Evolutionary conservation across 2,113 vertebrate species (phyloP), one percentile per base, ranked within the genome.

Genomic region (Protomyctophum bolini): DNA sequence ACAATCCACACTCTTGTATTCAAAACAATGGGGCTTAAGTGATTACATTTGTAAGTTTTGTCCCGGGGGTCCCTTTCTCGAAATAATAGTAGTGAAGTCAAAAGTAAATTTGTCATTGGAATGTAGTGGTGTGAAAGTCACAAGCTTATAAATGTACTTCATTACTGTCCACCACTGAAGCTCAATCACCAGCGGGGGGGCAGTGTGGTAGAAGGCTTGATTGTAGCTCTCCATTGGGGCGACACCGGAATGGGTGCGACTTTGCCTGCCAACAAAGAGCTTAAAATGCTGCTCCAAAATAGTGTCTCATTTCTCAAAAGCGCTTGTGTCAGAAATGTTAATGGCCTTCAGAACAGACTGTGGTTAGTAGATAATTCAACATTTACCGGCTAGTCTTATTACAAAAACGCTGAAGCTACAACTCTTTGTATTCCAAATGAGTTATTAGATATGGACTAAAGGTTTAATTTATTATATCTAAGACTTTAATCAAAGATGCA

Each of bases 261-360:
- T 70, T 68, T 10, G 66, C 63, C 72, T 65, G 75, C 76, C 58
- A 21, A 71, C 63, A 1, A 21, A 21, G 4, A 11, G 9, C 8
- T 68, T 65, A 46, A 75, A 82, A 86, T 41, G 80, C 84, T 78
- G 83, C 84, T 88, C 73, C 75, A 73, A 86, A 67, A 80, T 45
- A 54, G 8, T 46, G 29, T 52, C 55, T 46, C 55, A 47, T 28
- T 66, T 79, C 33, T 41, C 68, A 66, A 69, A 55, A 69, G 28
- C 68, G 68, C 66, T 80, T 68, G 59, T 77, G 55, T 78, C 29
- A 60, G 49, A 72, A 9, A 7, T 63, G 48, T 68, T 21, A 12
- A 56, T 56, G 48, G 48, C 66, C 68, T 46, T 66, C 47, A 50
- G 49, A 41, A 65, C 72, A 72, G 7, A 46, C 72, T 76, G 72